phyloP scores from a whole-genome alignment of 2,113 vertebrate genomes.

The Shinisaurus crocodilurus region DNA sequence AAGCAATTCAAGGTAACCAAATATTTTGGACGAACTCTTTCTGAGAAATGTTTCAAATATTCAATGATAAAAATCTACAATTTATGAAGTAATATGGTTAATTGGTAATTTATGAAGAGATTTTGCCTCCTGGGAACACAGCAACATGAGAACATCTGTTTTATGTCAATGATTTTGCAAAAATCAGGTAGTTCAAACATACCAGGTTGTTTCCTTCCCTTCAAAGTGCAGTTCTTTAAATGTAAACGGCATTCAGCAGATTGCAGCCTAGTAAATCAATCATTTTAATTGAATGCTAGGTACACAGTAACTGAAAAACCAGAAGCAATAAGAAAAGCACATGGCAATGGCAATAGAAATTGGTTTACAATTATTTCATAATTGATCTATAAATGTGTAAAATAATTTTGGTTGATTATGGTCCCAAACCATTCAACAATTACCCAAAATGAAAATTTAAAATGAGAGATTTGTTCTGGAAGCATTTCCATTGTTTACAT shows the following conservation, averaged over 20 bases:
- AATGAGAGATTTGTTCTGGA: constrained; percentile 90
- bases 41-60: background rate
- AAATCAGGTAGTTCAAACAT: constrained; percentile 92
- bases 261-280: constrained; percentile 87
- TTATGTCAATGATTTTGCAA: constrained; percentile 77
- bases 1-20: background rate
- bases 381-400: constrained; percentile 97
- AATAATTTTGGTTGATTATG: constrained; percentile 95
- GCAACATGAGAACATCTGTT: constrained; percentile 85
- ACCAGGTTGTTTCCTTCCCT: constrained; percentile 77
- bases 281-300: constrained; percentile 92
- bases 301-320: constrained; percentile 89
- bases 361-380: constrained; percentile 86
- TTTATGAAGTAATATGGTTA: constrained; percentile 35
- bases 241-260: constrained; percentile 71
- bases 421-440: constrained; percentile 93
- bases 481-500: constrained; percentile 93
- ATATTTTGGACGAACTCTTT: background rate
- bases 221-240: constrained; percentile 80
- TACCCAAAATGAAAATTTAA: constrained; percentile 95
- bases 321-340: constrained; percentile 87
- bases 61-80: background rate
- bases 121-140: constrained; percentile 78
- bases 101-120: constrained; percentile 63
- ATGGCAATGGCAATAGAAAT: constrained; percentile 86